Conservation (phyloP, 2,797 vertebrate genomes). For the Kryptolebias ocellatus region DNA sequence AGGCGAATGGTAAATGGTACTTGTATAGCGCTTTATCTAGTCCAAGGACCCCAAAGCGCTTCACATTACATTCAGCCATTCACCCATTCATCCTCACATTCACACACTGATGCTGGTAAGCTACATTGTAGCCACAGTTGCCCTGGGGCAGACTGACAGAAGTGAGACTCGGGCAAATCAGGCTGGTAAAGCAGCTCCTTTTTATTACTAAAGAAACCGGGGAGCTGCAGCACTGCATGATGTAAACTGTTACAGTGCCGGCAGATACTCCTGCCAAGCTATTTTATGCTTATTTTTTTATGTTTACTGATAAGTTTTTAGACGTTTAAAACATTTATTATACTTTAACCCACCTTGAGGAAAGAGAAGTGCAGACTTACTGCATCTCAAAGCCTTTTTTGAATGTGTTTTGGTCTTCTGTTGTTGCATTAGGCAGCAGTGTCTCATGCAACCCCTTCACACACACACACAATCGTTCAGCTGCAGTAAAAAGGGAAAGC, state of each 20-base stretch:
- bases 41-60: no score
- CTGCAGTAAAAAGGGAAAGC: constrained; percentile 33
- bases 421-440: background rate
- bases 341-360: background rate
- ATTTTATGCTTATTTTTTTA: background rate
- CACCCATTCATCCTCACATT: no score
- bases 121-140: no score
- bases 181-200: background rate
- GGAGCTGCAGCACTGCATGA: background rate
- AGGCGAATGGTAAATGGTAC: no score
- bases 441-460: constrained; percentile 1
- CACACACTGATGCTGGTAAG: no score
- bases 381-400: background rate
- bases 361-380: background rate
- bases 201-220: background rate
- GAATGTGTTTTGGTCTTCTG: background rate
- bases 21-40: no score
- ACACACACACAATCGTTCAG: background rate
- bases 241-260: background rate
- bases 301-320: background rate
- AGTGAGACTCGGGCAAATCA: background rate
- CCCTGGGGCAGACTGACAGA: no score
- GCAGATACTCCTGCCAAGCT: background rate
- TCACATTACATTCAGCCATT: no score
- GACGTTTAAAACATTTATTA: background rate